Conservation (phyloP, 2,888 invertebrate genomes). For the Globia sparganii region DNA sequence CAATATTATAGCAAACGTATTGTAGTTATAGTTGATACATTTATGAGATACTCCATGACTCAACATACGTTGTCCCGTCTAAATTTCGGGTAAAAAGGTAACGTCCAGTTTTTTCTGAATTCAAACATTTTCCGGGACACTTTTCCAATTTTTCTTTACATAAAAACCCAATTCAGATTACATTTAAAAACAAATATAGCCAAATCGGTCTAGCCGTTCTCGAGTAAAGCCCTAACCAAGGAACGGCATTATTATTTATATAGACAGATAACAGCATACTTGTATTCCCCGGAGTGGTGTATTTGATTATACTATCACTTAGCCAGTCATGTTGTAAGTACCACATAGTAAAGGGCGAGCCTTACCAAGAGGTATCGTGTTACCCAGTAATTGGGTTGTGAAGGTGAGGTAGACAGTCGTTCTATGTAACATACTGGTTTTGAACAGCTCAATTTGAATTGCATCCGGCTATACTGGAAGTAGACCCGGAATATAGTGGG, state of each 20-base stretch:
- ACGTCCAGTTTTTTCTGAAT: too few relatives aligned
- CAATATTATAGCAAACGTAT: not conserved
- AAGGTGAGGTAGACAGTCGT: not conserved
- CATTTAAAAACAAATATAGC: too few relatives aligned
- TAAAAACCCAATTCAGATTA: too few relatives aligned
- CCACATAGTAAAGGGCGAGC: not conserved
- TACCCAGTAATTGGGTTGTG: not conserved
- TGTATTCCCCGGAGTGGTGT: not conserved
- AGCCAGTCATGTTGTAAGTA: not conserved
- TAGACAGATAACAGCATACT: too few relatives aligned
- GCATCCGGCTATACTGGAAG: not conserved
- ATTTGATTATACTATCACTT: not conserved
- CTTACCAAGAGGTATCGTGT: not conserved
- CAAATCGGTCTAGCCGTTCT: not conserved
- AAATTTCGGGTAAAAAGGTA: too few relatives aligned
- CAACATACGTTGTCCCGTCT: too few relatives aligned
- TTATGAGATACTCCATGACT: not conserved
- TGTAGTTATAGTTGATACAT: not conserved
- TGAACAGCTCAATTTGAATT: not conserved
- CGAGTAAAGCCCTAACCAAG: not conserved
- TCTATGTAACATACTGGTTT: not conserved
- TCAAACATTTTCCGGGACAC: too few relatives aligned
- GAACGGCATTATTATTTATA: too few relatives aligned
- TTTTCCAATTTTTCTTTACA: too few relatives aligned
- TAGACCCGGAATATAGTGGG: not conserved